phyloP scores from a whole-genome alignment of 2,797 vertebrate species.

The Gymnoscopelus braueri region DNA sequence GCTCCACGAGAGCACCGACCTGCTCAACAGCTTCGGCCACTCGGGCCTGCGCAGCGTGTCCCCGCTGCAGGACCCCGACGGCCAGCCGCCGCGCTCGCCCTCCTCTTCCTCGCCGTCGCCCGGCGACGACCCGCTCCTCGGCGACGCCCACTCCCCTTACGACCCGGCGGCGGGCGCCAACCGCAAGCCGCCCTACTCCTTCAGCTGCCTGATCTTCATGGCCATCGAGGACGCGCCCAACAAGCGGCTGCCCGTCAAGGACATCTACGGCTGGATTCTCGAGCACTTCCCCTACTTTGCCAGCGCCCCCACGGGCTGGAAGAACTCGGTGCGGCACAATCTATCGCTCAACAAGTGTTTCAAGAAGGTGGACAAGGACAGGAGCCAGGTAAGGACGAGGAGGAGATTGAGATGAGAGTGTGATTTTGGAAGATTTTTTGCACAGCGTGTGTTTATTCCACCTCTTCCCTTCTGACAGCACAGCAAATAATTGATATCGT shows the following conservation, averaged over 20 bases:
- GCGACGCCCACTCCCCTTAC: conserved; percentile 80
- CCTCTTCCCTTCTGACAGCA: not conserved
- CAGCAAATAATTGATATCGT: too few species aligned
- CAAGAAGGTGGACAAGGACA: conserved; percentile 99
- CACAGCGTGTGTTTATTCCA: not conserved
- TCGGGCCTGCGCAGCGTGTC: conserved; percentile 91
- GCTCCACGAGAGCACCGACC: conserved; percentile 97
- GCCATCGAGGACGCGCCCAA: conserved; percentile 96
- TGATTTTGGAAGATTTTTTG: not conserved
- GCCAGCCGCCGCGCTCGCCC: conserved; percentile 78
- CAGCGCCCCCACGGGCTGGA: conserved; percentile 97
- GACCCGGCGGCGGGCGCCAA: conserved; percentile 93
- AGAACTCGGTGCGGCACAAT: conserved; percentile 98
- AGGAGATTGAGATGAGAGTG: not conserved
- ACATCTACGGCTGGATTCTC: conserved; percentile 99
- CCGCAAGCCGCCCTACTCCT: conserved; percentile 96
- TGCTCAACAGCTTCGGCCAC: conserved; percentile 94
- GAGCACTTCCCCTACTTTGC: conserved; percentile 98
- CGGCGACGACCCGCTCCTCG: conserved; percentile 81
- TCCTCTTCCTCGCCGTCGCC: conserved; percentile 87
- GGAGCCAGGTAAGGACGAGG: conserved; percentile 91
- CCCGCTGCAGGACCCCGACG: conserved; percentile 88
- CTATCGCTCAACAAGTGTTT: conserved; percentile 98
- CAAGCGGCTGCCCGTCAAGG: conserved; percentile 96
- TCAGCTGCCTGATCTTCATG: conserved; percentile 99